Evolutionary conservation across 2,888 invertebrate species (phyloP).

Genomic region (Microctonus brassicae): DNA sequence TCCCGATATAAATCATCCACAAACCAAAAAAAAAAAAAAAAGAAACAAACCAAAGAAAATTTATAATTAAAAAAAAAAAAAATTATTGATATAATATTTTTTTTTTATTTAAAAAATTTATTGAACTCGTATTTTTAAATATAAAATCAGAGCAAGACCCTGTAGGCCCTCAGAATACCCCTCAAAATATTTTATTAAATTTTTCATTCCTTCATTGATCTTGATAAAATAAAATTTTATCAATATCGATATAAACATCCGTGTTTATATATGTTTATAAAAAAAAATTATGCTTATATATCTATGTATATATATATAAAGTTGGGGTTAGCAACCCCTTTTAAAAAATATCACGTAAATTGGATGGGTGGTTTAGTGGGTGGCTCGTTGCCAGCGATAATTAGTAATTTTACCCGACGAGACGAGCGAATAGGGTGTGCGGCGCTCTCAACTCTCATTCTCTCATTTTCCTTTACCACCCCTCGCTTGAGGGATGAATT

Average conservation of each 20-base stretch:
- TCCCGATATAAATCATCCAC: neutral
- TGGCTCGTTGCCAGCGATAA: slow-evolving; percentile 18
- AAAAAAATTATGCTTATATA: no score
- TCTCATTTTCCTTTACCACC: neutral
- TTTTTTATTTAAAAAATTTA: neutral
- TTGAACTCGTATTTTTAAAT: neutral
- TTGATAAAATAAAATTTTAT: neutral
- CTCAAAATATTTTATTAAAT: neutral
- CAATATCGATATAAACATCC: no score
- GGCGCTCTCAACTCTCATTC: neutral
- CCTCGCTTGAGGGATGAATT: neutral
- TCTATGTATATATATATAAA: neutral
- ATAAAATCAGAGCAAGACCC: no score
- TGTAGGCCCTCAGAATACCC: neutral
- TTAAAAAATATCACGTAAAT: slow-evolving; percentile 5
- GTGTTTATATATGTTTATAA: no score
- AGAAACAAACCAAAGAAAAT: no score
- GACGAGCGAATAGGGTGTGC: slow-evolving; percentile 7
- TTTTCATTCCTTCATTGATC: neutral
- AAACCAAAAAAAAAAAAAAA: no score
- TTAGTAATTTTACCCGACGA: slow-evolving; percentile 16
- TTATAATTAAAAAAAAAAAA: neutral
- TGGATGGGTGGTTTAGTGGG: neutral
- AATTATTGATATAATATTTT: neutral
- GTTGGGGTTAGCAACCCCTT: slow-evolving; percentile 3